phyloP scores from a whole-genome alignment of 2,888 invertebrate genomes.

The Sabellastarte sp. region DNA sequence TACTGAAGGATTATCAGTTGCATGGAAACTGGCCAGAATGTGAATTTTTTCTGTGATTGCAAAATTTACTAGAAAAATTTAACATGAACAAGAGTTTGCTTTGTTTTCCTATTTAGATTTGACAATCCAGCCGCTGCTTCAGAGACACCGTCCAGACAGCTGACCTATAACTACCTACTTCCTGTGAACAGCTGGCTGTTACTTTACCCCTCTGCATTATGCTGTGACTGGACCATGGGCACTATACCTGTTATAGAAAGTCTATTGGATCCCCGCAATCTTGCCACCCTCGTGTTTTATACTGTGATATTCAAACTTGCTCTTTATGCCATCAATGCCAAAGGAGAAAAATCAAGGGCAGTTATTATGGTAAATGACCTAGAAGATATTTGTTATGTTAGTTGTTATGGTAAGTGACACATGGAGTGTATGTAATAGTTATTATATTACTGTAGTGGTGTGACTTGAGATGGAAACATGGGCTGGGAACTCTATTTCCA shows the following conservation, averaged over 20 bases:
- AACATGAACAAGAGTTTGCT: neutral
- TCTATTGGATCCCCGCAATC: slow-evolving; percentile 77
- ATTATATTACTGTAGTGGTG: too few relatives aligned
- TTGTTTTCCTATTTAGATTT: slow-evolving; percentile 66
- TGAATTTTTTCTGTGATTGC: too few relatives aligned
- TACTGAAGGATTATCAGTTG: too few relatives aligned
- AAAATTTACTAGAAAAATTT: too few relatives aligned
- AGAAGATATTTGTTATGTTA: slow-evolving; percentile 76
- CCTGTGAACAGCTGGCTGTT: slow-evolving; percentile 88
- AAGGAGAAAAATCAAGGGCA: slow-evolving; percentile 62
- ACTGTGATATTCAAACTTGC: slow-evolving; percentile 57
- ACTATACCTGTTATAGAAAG: slow-evolving; percentile 83
- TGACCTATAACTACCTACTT: slow-evolving; percentile 90
- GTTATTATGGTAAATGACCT: slow-evolving; percentile 68
- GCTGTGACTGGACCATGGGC: slow-evolving; percentile 99
- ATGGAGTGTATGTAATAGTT: too few relatives aligned
- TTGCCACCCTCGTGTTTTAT: slow-evolving; percentile 75
- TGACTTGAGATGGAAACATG: too few relatives aligned
- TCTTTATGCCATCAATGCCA: slow-evolving; percentile 35
- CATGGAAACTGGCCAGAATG: too few relatives aligned
- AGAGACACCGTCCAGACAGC: slow-evolving; percentile 76
- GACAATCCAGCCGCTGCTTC: slow-evolving; percentile 96
- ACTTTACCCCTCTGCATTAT: slow-evolving; percentile 82
- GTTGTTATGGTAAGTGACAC: too few relatives aligned
- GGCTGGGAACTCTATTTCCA: too few relatives aligned